Evolutionary conservation across 2,113 vertebrate genomes (phyloP), one percentile per base, ranked within the genome.

Genomic region (Scatophagus argus): DNA sequence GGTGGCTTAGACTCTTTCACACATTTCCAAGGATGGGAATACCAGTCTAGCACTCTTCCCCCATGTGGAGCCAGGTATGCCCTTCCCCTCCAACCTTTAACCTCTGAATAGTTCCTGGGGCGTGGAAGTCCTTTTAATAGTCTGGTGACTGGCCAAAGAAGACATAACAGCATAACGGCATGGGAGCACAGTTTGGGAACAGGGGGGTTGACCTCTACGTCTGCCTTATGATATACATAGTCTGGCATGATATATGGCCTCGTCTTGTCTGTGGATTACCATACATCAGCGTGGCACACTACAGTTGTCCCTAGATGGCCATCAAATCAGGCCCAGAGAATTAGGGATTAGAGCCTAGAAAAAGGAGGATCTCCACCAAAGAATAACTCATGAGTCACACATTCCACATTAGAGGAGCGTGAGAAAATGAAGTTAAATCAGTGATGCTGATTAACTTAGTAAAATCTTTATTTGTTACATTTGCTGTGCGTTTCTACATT

Each of bases 111-210:
- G 65, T 78, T 87, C 73, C 59, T 58, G 47, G 74, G 87, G 76
- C 56, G 63, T 78, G 56, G 87, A 67, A 23, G 68, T 84, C 77
- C 88, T 93, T 92, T 92, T 91, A 92, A 89, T 93, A 93, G 92
- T 76, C 34, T 55, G 23, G 68, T 68, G 88, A 87, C 76, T 74
- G 76, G 75, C 68, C 62, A 85, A 92, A 88, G 85, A 91, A 91
- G 87, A 91, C 82, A 72, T 87, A 88, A 90, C 79, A 78, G 86
- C 82, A 79, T 78, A 87, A 89, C 88, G 85, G 81, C 71, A 56
- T 62, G 74, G 75, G 46, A 67, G 51, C 78, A 76, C 34, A 27
- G 51, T 83, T 70, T 77, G 62, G 23, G 67, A 36, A 67, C 69
- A 52, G 67, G 77, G 77, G 63, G 58, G 66, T 55, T 77, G 75